Evolutionary conservation across 2,797 vertebrate species (phyloP), one percentile per base, ranked within the genome.

Genomic region (Octomys mimax): DNA sequence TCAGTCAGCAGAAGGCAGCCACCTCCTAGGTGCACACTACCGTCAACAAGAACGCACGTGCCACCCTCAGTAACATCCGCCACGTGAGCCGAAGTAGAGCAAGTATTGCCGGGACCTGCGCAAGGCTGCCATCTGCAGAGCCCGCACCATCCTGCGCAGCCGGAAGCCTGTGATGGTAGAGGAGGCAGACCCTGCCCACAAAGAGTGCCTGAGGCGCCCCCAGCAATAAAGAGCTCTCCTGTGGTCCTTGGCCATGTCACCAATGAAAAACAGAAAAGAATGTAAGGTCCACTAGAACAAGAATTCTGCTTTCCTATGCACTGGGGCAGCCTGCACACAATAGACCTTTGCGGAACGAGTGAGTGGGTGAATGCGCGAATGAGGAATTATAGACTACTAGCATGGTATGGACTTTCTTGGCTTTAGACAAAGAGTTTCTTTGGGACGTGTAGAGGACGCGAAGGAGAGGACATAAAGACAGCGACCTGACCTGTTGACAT

Each of bases 11-110:
- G 84, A 99, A 99, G 95, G 99, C 99, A 26, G 99, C 93, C 39
- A 98, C 88, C 28, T 99, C 99, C 1, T 99, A 99, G 0, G 99
- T 99, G 95, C 99, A 99, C 97, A 99, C 99, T 95, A 99, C 99
- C 54, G 99, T 99, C 98, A 99, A 99, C 98, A 99, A 99, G 98
- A 99, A 99, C 46, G 99, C 99, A 0, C 99, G 99, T 1, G 99
- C 99, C 94, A 99, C 99, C 2, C 99, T 99, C 54, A 99, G 98
- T 98, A 99, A 99, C 97, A 96, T 99, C 97, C 98, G 99, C 86
- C 99, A 99, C 98, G 99, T 99, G 98, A 99, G 99, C 73, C 97
- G 99, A 96, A 99, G 42, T 42, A 99, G 98, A 99, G 99, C 96
- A 99, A 99, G 14, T 99, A 99, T 98, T 99, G 99, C 96, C 99